Evolutionary conservation across 2,797 vertebrate species (phyloP), one percentile per base, ranked within the genome.

Genomic region (Onychomys arenicola): DNA sequence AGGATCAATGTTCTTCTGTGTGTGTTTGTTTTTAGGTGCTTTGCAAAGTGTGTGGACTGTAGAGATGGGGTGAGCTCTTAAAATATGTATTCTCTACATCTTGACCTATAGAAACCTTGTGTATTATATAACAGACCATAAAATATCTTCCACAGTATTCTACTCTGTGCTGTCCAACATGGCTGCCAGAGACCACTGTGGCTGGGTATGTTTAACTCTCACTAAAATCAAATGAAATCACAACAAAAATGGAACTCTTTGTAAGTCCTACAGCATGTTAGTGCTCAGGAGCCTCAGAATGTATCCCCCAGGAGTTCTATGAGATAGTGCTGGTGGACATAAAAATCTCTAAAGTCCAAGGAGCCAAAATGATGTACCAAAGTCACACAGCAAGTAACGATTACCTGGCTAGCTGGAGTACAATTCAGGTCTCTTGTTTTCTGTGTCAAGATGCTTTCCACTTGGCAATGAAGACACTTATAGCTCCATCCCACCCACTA

Each of bases 41-140:
- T 93, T 92, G 81, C 78, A 69, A 94, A 91, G 32, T 49, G 57
- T 63, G 85, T 61, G 82, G 32, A 86, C 43, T 19, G 9, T 77
- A 52, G 27, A 82, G 52, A 84, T 29, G 11, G 43, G 77, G 29
- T 83, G 69, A 87, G 25, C 46, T 93, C 52, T 83, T 91, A 61
- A 46, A 29, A 59, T 82, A 67, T 17, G 10, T 57, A 19, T 63
- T 89, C 86, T 65, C 34, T 23, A 81, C 12, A 43, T 82, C 93
- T 94, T 95, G 57, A 77, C 46, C 13, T 43, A 13, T 13, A 83
- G 29, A 91, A 61, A 23, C 14, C 63, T 43, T 73, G 29, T 86
- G 67, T 84, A 32, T 67, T n/a, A 83, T 10, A 63, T 52, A 77
- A 73, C 49, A 13, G 73, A 23, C 43, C 49, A 91, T 43, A 55